Evolutionary conservation across 2,797 vertebrate species (phyloP).

Genomic region (Crotalus adamanteus): DNA sequence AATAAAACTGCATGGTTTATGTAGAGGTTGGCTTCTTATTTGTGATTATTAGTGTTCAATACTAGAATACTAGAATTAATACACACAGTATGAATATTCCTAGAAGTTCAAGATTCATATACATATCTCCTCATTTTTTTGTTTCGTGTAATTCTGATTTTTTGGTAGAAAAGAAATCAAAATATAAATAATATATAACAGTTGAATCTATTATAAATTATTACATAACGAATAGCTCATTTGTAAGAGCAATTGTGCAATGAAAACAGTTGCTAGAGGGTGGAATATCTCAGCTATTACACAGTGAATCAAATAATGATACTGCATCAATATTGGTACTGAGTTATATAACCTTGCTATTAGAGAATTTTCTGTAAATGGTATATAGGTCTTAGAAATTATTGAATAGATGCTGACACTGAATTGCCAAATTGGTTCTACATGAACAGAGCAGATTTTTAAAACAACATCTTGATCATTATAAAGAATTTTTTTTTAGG

Average conservation of each 20-base stretch:
- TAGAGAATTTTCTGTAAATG: not conserved
- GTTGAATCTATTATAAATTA: conserved; percentile 1
- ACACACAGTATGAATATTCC: not conserved
- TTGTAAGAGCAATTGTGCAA: not conserved
- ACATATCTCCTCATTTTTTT: not conserved
- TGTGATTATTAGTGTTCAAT: not conserved
- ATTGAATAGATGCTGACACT: not conserved
- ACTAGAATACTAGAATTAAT: not conserved
- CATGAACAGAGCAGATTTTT: not conserved
- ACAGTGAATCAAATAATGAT: not conserved
- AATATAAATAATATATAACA: not conserved
- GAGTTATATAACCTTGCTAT: not conserved
- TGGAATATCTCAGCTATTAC: not conserved
- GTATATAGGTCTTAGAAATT: not conserved
- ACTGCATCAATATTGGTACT: not conserved
- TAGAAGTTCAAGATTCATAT: not conserved
- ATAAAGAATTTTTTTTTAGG: not conserved
- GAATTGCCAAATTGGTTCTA: not conserved
- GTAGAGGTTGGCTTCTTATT: not conserved
- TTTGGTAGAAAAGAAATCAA: conserved; percentile 4
- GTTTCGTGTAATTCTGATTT: not conserved
- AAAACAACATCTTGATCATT: not conserved
- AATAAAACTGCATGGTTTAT: not conserved
- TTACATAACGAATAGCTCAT: not conserved
- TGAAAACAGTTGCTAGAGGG: not conserved